Base-by-base conservation (phyloP, 2,797 vertebrate species). In the Brachyrhaphis roseni region DNA sequence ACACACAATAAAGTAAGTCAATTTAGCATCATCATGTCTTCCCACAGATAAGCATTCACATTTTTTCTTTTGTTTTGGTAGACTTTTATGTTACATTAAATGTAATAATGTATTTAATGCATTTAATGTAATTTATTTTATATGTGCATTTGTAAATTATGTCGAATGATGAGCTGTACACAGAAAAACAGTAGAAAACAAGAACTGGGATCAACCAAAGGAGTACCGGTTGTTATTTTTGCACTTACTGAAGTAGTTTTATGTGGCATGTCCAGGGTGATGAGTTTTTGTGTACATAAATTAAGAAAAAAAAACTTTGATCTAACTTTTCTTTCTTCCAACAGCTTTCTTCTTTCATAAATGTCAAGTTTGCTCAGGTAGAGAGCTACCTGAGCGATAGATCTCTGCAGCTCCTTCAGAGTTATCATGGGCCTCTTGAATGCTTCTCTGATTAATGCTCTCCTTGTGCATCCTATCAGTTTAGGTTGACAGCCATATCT, bases 361-460 rank as follows among this genome's bases (percentile, higher is more conserved):
- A 55, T 23, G 47, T 7, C 16, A 57, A n/a, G 4, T 62, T 34
- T 62, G 49, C 49, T 23, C 49, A 51, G 46, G 46, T 5, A 34
- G 5, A 18, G 15, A 34, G 2, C 59, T 10, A 66, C 18, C 18
- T 20, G 62, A 66, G 34, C 8, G 10, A 20, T 10, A 23, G 18
- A 39, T 68, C 36, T 41, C 68, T 71, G 68, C 68, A 45, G 68
- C 11, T 71, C 11, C 39, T 68, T n/a, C 64, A 68, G 64, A 41
- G 64, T 41, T n/a, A 7, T 23, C 12, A 28, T 16, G 41, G 39
- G 23, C 39, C 23, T 70, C 23, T n/a, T 45, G 39, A 41, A 12
- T 70, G 23, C 5, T 45, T 28, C 26, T 15, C 41, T 45, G 23
- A 70, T 41, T 43, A 12, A 70, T 71, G 41, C 41, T 71, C 68